Base-by-base conservation (phyloP, 2,888 invertebrate species). In the Andrena minutula region DNA sequence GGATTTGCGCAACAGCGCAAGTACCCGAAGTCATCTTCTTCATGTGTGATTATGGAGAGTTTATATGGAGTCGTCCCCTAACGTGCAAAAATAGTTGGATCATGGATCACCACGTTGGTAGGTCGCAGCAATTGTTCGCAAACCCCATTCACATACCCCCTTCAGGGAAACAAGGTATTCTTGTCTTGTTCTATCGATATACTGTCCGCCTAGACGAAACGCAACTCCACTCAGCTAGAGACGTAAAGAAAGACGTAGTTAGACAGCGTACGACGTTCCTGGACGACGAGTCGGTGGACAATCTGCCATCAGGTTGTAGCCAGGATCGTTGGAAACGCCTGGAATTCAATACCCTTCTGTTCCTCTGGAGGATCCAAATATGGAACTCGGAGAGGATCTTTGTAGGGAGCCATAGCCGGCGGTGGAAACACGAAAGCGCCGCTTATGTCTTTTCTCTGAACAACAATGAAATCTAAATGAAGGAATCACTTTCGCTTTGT, bases 221-320 rank as follows among this genome's bases (percentile, higher is more conserved):
- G 84, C 69, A 74, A 66, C 75, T 83, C 61, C 73, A 70, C 63
- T 35, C 64, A 61, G 73, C 61, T 73, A 69, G 77, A 82, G 75
- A 76, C 74, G 83, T 74, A 81, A 91, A 91, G 90, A 87, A 90
- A 91, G 91, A 91, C 91, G 88, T 91, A 91, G 89, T 84, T 89
- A 85, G 91, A 91, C 91, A 90, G 88, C 90, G 89, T 89, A 88
- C 91, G 91, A 91, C 91, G 89, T 90, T 88, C 89, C 82, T 79
- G 88, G 88, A 87, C 87, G 89, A 91, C 89, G 87, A 89, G 85
- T 86, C 84, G 79, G 77, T 82, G 70, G 86, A 86, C 86, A 82
- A 88, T 88, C 85, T 88, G 86, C 79, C 82, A 82, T 88, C 88
- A 23, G 78, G 79, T 79, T 83, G 75, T 76, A 74, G 58, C 75